Base-by-base conservation (phyloP, 2,113 vertebrate genomes). In the Enhydra lutris region DNA sequence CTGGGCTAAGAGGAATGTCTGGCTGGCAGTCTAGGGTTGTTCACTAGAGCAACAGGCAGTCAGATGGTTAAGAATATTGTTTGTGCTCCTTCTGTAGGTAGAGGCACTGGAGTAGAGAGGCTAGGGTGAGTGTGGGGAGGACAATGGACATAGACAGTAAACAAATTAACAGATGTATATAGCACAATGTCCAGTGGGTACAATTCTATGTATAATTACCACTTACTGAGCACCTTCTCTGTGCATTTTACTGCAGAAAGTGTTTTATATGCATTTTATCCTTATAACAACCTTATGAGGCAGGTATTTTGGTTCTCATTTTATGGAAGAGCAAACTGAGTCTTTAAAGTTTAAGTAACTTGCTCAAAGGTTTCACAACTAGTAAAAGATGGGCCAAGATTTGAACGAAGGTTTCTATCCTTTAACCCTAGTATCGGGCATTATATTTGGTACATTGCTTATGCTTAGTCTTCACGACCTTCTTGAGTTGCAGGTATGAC, bases 131-230 rank as follows among this genome's bases (percentile, higher is more conserved):
- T 92, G 57, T 93, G 34, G 18, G 69, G 20, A 81, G 82, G 18
- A 95, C 36, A 96, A 95, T 73, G 47, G 36, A 91, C 89, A 92
- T 78, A 74, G 67, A 42, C 26, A 89, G 80, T 50, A 95, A 95
- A 65, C 23, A 85, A 94, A 78, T 52, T 1, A 85, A 88, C 20
- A 91, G 45, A 96, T 93, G 4, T 84, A 89, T 34, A 71, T 15
- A 95, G 36, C 71, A 96, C 45, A 91, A 73, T 78, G 50, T 65
- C 52, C 69, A 39, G 79, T 12, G 26, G 47, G 29, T 61, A 91
- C 24, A 91, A 4, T 17, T 96, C 52, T 87, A 39, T 42, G n/a
- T 63, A 84, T 11, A 95, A 36, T 26, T 93, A 82, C 36, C 26
- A 81, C 18, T 97, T 94, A 86, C 1, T 50, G 74, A 97, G 26